Conservation (phyloP, 1,140 invertebrate species). For the Listronotus oregonensis region DNA sequence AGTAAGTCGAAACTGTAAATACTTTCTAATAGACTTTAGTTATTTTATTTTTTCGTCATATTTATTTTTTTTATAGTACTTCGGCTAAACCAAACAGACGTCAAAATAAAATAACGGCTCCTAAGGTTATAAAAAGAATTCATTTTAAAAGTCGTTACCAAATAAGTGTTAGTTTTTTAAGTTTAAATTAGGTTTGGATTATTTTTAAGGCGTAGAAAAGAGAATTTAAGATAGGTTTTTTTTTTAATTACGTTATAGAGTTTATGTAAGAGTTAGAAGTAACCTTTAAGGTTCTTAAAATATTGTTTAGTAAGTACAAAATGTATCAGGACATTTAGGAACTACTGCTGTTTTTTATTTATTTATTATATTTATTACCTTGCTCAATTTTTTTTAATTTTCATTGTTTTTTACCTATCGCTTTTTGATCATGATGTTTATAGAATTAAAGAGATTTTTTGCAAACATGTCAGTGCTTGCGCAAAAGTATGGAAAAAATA, state of each 20-base stretch:
- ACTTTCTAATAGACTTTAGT: neutral
- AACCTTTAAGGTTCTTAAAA: too few species aligned
- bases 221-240: too few species aligned
- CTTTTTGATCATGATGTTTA: neutral
- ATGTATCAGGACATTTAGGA: neutral
- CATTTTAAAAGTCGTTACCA: conserved; percentile 40
- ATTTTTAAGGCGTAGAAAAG: neutral
- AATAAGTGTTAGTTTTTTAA: conserved; percentile 36
- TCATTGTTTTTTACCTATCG: neutral
- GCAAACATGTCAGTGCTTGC: too few species aligned
- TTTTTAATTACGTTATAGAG: too few species aligned
- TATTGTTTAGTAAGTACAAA: too few species aligned
- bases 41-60: neutral
- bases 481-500: conserved; percentile 1
- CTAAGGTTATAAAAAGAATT: neutral
- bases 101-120: conserved; percentile 1
- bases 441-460: too few species aligned
- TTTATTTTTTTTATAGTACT: too few species aligned
- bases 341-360: neutral
- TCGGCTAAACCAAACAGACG: neutral
- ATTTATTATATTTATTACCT: conserved; percentile 2
- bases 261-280: too few species aligned
- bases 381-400: conserved; percentile 13
- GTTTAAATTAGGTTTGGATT: neutral
- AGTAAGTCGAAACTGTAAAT: neutral